Conservation (phyloP, 2,888 invertebrate species). For the Drosophila longiperda region DNA sequence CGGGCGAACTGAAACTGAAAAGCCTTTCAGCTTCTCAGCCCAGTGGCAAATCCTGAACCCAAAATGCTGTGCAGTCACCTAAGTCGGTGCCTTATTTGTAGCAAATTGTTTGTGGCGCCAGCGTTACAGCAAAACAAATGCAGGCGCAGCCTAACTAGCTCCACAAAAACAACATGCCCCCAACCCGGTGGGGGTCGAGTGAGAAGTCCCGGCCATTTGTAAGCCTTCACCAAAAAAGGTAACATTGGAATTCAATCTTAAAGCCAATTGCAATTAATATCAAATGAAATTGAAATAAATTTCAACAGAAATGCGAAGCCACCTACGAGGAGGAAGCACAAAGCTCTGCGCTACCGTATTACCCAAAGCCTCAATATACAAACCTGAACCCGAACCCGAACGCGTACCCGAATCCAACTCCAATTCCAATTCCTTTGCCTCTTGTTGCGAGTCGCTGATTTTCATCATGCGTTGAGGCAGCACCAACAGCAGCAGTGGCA, state of each 20-base stretch:
- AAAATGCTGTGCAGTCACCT: conserved; percentile 56
- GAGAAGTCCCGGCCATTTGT: conserved; percentile 70
- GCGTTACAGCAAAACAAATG: conserved; percentile 42
- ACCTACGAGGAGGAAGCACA: conserved; percentile 48
- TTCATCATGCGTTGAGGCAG: conserved; percentile 81
- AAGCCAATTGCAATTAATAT: conserved; percentile 85
- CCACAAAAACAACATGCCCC: conserved; percentile 28
- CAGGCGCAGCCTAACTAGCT: conserved; percentile 38
- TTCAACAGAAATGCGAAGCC: conserved; percentile 65
- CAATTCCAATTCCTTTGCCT: conserved; percentile 50
- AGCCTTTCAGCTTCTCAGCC: not conserved
- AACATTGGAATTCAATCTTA: conserved; percentile 78
- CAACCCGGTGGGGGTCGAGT: conserved; percentile 52
- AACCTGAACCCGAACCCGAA: conserved; percentile 6
- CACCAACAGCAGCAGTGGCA: not conserved
- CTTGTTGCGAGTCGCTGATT: conserved; percentile 71
- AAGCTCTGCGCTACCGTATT: conserved; percentile 44
- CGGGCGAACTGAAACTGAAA: conserved; percentile 46
- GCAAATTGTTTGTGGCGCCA: conserved; percentile 82
- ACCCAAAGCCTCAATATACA: conserved; percentile 4
- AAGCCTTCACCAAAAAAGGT: conserved; percentile 66
- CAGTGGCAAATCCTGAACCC: conserved; percentile 9
- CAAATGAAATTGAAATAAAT: conserved; percentile 86
- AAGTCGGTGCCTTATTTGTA: conserved; percentile 83
- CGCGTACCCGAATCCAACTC: conserved; percentile 30